These are phyloP conservation scores for Clarias batrachus DNA, from an alignment of 2,113 vertebrate species.

Conservation along the genomic window DNA sequence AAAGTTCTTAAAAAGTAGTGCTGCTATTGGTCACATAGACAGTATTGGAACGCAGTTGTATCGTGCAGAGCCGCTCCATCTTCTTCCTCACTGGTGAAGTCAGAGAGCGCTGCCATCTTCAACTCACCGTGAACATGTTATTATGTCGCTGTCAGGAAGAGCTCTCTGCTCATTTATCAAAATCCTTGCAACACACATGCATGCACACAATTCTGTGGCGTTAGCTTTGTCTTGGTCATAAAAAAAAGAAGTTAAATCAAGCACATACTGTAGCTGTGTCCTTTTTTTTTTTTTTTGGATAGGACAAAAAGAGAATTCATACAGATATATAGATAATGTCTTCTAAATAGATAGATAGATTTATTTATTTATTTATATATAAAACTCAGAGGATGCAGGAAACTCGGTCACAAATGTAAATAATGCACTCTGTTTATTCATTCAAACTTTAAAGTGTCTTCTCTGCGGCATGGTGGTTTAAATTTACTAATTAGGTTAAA, in stretches of 20 bases:
- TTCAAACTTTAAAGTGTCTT: not conserved
- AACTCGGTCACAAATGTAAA: not conserved
- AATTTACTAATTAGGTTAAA: too few species aligned
- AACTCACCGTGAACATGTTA: constrained; percentile 35
- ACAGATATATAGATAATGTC: too few species aligned
- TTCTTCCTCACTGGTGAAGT: constrained; percentile 8
- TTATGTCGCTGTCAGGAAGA: constrained; percentile 37
- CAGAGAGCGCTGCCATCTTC: not conserved
- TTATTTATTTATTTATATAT: not conserved
- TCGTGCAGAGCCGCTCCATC: constrained; percentile 4
- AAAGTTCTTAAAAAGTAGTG: not conserved
- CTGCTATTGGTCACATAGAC: not conserved
- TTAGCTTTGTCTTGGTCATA: constrained; percentile 21
- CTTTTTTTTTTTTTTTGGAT: not conserved
- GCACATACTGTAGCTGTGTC: not conserved
- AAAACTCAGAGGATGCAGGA: not conserved
- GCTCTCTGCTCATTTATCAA: constrained; percentile 31
- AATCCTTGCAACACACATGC: not conserved
- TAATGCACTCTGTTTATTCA: not conserved
- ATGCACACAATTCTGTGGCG: not conserved
- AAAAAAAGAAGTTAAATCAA: constrained; percentile 42
- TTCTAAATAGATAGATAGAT: too few species aligned
- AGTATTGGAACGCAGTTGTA: not conserved
- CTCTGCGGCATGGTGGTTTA: not conserved
- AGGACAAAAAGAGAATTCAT: not conserved